Evolutionary conservation across 2,113 vertebrate species (phyloP), one percentile per base, ranked within the genome.

Genomic region (Bos indicus): DNA sequence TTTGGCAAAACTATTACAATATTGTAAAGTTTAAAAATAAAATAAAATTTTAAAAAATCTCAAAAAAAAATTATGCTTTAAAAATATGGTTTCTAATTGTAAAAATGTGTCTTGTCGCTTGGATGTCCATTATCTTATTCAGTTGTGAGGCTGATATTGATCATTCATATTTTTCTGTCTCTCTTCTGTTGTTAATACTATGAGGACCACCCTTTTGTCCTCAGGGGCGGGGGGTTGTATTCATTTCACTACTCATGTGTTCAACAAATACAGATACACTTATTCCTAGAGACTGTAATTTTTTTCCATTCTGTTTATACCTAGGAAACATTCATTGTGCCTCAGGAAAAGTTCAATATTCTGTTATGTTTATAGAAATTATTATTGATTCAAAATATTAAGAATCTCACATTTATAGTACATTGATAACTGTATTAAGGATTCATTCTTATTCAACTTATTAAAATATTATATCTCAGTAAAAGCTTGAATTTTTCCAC

Each of bases 191-290:
- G 30, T 48, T 4, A 52, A 3, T 26, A 36, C 15, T 62, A 3
- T 59, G 30, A 36, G 19, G 14, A 8, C 2, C 8, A 8, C 7
- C 56, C 56, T 81, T 57, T 36, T 19, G 59, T 23, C 1, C 0
- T 2, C 2, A 12, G 48, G 48, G 2, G 48, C 48, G 11, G 48
- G 11, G 11, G 9, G 16, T 36, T 91, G 40, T 81, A 33, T 62
- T 81, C 23, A 13, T 62, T 81, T 62, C 43, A 60, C 56, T 28
- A 59, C 16, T 43, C 56, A 57, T 57, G 19, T 51, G 57, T 36
- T 60, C 11, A 64, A 54, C 57, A 62, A 52, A 40, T 54, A 43
- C 9, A 21, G 16, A 83, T 54, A 40, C 9, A 25, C 19, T 64
- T 40, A 19, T 67, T 67, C 36, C 26, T 64, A 7, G 12, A 40